Conservation (phyloP, 2,888 invertebrate species). For the Dorcus hopei region DNA sequence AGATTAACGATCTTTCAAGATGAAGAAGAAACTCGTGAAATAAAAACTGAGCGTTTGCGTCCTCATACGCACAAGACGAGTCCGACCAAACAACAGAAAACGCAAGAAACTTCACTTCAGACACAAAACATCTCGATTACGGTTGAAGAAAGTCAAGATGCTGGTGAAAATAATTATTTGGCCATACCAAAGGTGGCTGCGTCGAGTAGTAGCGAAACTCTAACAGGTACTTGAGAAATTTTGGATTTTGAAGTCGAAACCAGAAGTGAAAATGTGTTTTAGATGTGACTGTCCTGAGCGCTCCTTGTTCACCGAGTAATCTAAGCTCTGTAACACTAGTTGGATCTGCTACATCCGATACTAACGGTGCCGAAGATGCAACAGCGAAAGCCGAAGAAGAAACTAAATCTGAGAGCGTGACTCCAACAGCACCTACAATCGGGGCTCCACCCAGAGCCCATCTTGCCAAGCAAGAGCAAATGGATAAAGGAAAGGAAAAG, state of each 20-base stretch:
- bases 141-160: slow-evolving; percentile 49
- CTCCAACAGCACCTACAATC: slow-evolving; percentile 7
- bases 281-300: slow-evolving; percentile 53
- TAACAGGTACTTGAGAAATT: slow-evolving; percentile 57
- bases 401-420: neutral
- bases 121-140: slow-evolving; percentile 50
- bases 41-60: slow-evolving; percentile 32
- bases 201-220: slow-evolving; percentile 73
- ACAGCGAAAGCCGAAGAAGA: neutral
- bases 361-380: slow-evolving; percentile 30
- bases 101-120: slow-evolving; percentile 32
- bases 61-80: slow-evolving; percentile 39
- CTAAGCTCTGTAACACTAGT: slow-evolving; percentile 71
- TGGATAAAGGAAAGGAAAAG: slow-evolving; percentile 11
- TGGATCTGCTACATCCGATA: slow-evolving; percentile 56
- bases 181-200: slow-evolving; percentile 72
- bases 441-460: slow-evolving; percentile 15
- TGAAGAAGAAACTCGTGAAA: slow-evolving; percentile 52
- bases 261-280: slow-evolving; percentile 3
- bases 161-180: slow-evolving; percentile 60
- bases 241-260: neutral
- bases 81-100: slow-evolving; percentile 31
- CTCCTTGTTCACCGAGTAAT: slow-evolving; percentile 71
- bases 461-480: slow-evolving; percentile 20
- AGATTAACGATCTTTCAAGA: slow-evolving; percentile 34